These are phyloP conservation scores for Troglohyphantes excavatus DNA, from an alignment of 2,888 invertebrate species.

Conservation along the genomic window DNA sequence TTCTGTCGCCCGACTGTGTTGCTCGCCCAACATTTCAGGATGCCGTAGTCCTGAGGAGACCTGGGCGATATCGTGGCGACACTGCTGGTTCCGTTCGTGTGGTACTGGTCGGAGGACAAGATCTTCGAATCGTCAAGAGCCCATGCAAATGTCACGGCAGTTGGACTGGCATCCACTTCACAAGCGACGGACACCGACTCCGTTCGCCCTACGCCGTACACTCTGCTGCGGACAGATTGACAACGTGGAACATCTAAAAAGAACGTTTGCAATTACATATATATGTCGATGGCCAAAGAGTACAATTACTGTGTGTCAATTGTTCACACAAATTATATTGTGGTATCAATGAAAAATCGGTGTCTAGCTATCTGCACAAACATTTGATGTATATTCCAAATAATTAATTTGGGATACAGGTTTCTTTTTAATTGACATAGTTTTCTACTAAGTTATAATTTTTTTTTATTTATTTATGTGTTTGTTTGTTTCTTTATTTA, in stretches of 20 bases:
- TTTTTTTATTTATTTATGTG: no score
- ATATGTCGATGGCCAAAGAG: no score
- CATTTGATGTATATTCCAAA: no score
- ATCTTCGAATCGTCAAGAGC: conserved; percentile 52
- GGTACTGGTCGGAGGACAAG: conserved; percentile 24
- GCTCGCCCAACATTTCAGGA: conserved; percentile 72
- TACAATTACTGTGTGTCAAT: no score
- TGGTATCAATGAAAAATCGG: no score
- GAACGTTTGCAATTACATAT: no score
- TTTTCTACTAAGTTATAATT: no score
- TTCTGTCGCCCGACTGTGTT: conserved; percentile 67
- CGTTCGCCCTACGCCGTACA: conserved; percentile 68
- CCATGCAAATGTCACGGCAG: conserved; percentile 43
- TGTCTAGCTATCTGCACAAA: no score
- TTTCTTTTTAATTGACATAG: no score
- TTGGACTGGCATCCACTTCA: conserved; percentile 75
- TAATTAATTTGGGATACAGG: no score
- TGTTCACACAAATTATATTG: no score
- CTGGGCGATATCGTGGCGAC: conserved; percentile 69
- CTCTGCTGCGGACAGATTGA: conserved; percentile 65
- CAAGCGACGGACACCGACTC: conserved; percentile 74
- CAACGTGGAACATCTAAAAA: conserved; percentile 64
- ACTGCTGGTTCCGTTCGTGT: conserved; percentile 58
- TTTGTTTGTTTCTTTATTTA: no score
- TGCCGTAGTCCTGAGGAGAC: conserved; percentile 63